A percentile compares a stretch with the other conserved stretches of the same genome.
phyloP scores from a whole-genome alignment of 1,140 invertebrate genomes.

The Drosophila carrolli region DNA sequence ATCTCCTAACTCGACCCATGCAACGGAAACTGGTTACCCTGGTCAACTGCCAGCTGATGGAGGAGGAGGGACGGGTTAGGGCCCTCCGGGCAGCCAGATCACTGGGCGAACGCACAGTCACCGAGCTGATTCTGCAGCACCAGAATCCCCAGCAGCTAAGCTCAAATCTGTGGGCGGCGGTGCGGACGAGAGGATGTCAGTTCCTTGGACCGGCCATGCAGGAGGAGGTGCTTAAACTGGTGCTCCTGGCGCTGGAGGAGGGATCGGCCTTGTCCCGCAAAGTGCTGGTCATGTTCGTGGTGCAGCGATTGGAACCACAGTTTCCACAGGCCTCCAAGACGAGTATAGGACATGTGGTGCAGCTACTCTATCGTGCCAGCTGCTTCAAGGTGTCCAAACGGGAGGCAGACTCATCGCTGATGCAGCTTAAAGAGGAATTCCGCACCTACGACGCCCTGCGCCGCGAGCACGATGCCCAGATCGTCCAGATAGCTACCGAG shows the following conservation, averaged over 20 bases:
- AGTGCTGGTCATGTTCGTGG: conserved; percentile 99
- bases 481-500: conserved; percentile 98
- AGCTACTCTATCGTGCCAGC: conserved; percentile 97
- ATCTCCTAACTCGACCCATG: conserved; percentile 94
- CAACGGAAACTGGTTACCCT: conserved; percentile 97
- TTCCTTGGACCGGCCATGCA: conserved; percentile 99
- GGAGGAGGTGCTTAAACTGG: conserved; percentile 98
- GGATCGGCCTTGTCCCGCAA: conserved; percentile 98
- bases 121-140: conserved; percentile 97
- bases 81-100: conserved; percentile 94
- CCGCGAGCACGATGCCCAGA: conserved; percentile 99
- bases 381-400: conserved; percentile 99
- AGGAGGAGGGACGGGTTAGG: conserved; percentile 93
- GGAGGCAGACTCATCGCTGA: conserved; percentile 98
- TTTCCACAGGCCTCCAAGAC: conserved; percentile 99
- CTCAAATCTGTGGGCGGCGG: conserved; percentile 98
- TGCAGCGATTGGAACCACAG: conserved; percentile 96
- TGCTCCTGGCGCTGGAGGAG: conserved; percentile 97
- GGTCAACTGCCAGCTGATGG: conserved; percentile 96
- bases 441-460: conserved; percentile 96
- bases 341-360: conserved; percentile 99
- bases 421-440: conserved; percentile 99
- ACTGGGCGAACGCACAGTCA: conserved; percentile 96
- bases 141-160: conserved; percentile 96
- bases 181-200: conserved; percentile 97